Evolutionary conservation across 2,888 invertebrate species (phyloP).

Genomic region (Helobdella robusta): DNA sequence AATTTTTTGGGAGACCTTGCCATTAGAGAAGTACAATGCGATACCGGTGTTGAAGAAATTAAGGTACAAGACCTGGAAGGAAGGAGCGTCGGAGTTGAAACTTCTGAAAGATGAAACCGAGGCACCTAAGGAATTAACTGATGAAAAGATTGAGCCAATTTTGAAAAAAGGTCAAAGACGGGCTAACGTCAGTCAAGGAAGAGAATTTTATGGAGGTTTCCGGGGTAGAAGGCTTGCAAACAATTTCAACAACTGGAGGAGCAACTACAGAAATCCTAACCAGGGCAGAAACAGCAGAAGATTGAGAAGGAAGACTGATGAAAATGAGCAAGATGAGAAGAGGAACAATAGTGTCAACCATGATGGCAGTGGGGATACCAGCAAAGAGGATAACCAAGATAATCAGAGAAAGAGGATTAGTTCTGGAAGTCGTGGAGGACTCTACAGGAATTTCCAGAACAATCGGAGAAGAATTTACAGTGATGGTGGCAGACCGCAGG

Average conservation of each 20-base stretch:
- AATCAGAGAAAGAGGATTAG: background rate
- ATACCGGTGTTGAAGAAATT: constrained; percentile 63
- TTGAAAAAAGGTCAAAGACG: constrained; percentile 26
- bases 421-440: background rate
- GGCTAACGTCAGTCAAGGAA: constrained; percentile 18
- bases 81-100: background rate
- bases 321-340: too few species aligned
- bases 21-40: constrained; percentile 61
- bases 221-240: constrained; percentile 25
- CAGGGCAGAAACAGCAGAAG: too few species aligned
- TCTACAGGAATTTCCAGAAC: background rate
- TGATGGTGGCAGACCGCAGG: constrained; percentile 21
- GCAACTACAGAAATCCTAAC: constrained; percentile 25
- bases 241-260: constrained; percentile 35
- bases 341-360: constrained; percentile 9
- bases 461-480: background rate
- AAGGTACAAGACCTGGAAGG: constrained; percentile 39
- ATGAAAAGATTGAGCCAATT: background rate
- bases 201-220: constrained; percentile 27
- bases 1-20: constrained; percentile 65
- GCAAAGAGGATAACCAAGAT: background rate
- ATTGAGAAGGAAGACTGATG: constrained; percentile 25
- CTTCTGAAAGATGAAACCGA: constrained; percentile 5
- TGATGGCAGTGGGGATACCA: constrained; percentile 8
- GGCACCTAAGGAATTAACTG: constrained; percentile 3